Conservation (phyloP, 2,888 invertebrate genomes). For the Macaria notata region DNA sequence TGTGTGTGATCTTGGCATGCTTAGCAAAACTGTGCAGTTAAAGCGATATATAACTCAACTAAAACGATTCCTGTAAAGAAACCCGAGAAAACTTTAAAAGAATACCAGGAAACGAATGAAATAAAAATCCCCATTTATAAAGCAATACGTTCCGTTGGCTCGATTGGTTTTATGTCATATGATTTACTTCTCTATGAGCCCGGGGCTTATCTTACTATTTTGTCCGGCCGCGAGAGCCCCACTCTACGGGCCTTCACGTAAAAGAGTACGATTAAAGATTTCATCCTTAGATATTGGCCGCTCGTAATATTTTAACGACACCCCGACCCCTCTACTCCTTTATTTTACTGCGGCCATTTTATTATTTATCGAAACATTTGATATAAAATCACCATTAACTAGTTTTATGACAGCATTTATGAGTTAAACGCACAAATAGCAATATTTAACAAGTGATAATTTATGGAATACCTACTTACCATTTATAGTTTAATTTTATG, state of each 20-base stretch:
- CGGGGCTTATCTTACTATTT: slow-evolving; percentile 59
- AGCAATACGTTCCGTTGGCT: slow-evolving; percentile 37
- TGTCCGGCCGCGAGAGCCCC: slow-evolving; percentile 50
- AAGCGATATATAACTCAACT: background rate
- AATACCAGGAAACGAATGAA: slow-evolving; percentile 24
- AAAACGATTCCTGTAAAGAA: background rate
- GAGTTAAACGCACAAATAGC: slow-evolving; percentile 48
- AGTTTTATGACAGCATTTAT: slow-evolving; percentile 67
- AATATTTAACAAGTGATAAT: slow-evolving; percentile 17
- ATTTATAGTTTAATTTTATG: too few species aligned
- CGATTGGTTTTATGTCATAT: slow-evolving; percentile 60
- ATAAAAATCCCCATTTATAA: slow-evolving; percentile 35
- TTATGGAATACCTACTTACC: background rate
- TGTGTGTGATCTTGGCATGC: background rate
- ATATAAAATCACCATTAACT: slow-evolving; percentile 68
- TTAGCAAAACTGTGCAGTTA: background rate
- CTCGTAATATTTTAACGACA: slow-evolving; percentile 79
- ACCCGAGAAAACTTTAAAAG: background rate
- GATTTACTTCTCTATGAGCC: slow-evolving; percentile 57
- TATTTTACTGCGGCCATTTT: slow-evolving; percentile 75
- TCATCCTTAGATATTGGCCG: slow-evolving; percentile 73
- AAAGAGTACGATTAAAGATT: slow-evolving; percentile 75
- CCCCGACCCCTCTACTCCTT: slow-evolving; percentile 62
- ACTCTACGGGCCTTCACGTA: slow-evolving; percentile 63
- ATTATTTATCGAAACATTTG: slow-evolving; percentile 78